phyloP scores from a whole-genome alignment of 2,888 invertebrate species.

The Drosophila heteroneura region DNA sequence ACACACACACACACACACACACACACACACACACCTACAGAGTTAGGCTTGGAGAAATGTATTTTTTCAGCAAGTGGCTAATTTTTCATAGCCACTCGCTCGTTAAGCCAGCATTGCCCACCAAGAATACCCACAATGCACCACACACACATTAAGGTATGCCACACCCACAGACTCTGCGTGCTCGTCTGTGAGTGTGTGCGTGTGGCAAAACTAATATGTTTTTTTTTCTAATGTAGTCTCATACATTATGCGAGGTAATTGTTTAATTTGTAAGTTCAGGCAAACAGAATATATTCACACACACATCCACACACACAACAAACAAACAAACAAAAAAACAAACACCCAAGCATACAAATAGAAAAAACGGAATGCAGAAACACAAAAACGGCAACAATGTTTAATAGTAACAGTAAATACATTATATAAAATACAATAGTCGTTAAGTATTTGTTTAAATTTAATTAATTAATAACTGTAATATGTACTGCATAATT shows the following conservation, averaged over 20 bases:
- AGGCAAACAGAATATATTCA: constrained; percentile 17
- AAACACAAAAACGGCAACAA: constrained; percentile 36
- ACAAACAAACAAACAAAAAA: constrained; percentile 9
- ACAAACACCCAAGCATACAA: constrained; percentile 6
- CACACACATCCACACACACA: constrained; percentile 20
- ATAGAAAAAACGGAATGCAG: constrained; percentile 14
- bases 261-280: constrained; percentile 71
- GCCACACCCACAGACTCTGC: constrained; percentile 16
- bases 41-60: constrained; percentile 62
- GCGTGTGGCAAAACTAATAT: constrained; percentile 56
- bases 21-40: background rate
- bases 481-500: constrained; percentile 67
- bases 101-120: constrained; percentile 50
- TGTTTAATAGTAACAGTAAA: constrained; percentile 60
- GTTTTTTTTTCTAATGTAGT: constrained; percentile 68
- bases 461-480: constrained; percentile 76
- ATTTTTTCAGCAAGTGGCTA: constrained; percentile 76
- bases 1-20: constrained; percentile 17
- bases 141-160: constrained; percentile 23
- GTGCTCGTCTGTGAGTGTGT: constrained; percentile 10
- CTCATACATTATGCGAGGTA: constrained; percentile 73
- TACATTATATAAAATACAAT: constrained; percentile 67
- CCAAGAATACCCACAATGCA: constrained; percentile 36
- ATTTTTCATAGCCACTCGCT: constrained; percentile 74
- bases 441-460: constrained; percentile 77